A percentile compares a stretch with the other conserved stretches of the same genome.
Conservation (phyloP, 35 echinoderm and acorn worm species). For the Ophiothrix spiculata region DNA sequence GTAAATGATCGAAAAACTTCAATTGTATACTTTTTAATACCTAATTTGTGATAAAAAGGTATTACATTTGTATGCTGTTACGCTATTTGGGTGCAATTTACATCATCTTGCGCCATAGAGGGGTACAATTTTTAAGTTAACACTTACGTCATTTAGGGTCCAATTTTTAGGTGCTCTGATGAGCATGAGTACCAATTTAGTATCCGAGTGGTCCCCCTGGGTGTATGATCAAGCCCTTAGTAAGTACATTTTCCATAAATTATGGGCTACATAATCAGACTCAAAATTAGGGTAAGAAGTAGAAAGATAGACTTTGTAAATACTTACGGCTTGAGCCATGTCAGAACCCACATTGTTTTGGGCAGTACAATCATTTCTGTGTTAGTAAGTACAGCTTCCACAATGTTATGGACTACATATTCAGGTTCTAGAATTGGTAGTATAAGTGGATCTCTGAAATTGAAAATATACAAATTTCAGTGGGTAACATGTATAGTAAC, state of each 20-base stretch:
- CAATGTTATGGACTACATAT: conserved; percentile 28
- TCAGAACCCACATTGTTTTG: not conserved
- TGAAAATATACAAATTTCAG: not conserved
- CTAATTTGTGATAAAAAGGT: too few relatives aligned
- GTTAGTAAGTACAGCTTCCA: conserved; percentile 41
- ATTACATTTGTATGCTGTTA: too few relatives aligned
- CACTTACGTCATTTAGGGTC: too few relatives aligned
- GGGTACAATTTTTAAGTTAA: too few relatives aligned
- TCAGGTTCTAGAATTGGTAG: conserved; percentile 35
- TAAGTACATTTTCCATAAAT: not conserved
- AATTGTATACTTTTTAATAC: too few relatives aligned
- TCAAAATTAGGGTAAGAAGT: not conserved
- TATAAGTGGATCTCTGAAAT: not conserved
- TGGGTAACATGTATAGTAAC: not conserved
- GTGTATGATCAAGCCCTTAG: not conserved
- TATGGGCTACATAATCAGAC: not conserved
- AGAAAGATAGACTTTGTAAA: not conserved
- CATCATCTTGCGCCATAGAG: too few relatives aligned
- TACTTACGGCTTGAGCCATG: conserved; percentile 24
- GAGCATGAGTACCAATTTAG: too few relatives aligned
- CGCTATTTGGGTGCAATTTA: too few relatives aligned
- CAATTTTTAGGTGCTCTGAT: too few relatives aligned
- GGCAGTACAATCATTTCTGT: conserved; percentile 14
- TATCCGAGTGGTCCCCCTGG: too few relatives aligned
- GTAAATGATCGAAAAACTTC: too few relatives aligned